These are phyloP conservation scores for Haplochromis vanheusdeni DNA, from an alignment of 2,113 vertebrate species.

Conservation along the genomic window DNA sequence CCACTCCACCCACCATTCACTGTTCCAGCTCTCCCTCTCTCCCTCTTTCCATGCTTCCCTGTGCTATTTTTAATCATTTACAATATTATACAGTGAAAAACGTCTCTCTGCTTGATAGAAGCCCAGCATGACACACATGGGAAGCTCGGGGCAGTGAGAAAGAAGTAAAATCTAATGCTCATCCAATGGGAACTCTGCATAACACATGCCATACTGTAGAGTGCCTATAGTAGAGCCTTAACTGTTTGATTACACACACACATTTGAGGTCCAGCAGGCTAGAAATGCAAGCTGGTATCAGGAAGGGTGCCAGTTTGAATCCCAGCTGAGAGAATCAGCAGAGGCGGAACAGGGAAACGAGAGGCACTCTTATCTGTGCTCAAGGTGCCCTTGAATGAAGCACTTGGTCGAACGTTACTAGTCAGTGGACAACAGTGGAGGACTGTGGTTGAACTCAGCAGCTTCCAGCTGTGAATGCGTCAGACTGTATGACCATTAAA, in stretches of 20 bases:
- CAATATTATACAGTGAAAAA: conserved; percentile 57
- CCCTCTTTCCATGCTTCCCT: background rate
- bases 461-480: conserved; percentile 56
- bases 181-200: conserved; percentile 51
- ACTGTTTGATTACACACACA: conserved; percentile 8
- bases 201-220: conserved; percentile 44
- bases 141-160: conserved; percentile 53
- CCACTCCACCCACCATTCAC: background rate
- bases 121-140: conserved; percentile 44
- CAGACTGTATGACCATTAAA: conserved; percentile 42
- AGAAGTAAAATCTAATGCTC: conserved; percentile 61
- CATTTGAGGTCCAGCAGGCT: background rate
- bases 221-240: conserved; percentile 12
- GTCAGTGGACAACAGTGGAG: conserved; percentile 5
- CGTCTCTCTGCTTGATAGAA: conserved; percentile 43
- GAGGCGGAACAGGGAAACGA: background rate
- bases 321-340: background rate
- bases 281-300: background rate
- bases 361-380: background rate
- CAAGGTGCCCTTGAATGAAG: conserved; percentile 50
- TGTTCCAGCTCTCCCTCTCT: background rate
- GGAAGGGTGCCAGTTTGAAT: background rate
- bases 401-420: conserved; percentile 4
- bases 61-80: conserved; percentile 57
- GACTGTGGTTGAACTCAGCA: conserved; percentile 22